Percentiles rank a stretch among this genome's conserved stretches.
Conservation (phyloP, 2,113 vertebrate species). For the Eonycteris spelaea region DNA sequence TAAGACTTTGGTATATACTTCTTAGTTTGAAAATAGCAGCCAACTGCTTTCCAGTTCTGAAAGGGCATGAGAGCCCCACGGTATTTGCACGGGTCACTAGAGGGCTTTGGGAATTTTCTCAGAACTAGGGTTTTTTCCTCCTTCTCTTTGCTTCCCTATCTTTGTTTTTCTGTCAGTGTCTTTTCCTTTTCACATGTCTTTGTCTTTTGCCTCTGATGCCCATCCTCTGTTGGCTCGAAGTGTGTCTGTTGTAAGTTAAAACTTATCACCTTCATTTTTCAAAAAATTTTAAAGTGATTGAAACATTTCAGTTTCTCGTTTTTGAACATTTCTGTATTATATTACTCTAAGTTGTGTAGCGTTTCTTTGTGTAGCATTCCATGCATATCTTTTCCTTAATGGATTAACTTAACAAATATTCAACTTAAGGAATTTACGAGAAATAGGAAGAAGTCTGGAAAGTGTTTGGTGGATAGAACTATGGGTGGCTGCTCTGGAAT, state of each 20-base stretch:
- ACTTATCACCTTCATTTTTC: not conserved
- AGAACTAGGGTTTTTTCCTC: not conserved
- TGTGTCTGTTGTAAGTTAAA: not conserved
- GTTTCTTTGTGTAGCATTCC: not conserved
- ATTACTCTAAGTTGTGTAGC: not conserved
- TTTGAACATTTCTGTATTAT: not conserved
- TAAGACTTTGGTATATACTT: not conserved
- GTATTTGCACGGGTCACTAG: not conserved
- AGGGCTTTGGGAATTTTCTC: not conserved
- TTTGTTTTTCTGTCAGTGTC: not conserved
- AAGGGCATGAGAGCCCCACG: not conserved
- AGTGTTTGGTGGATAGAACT: not conserved
- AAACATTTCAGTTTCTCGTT: constrained; percentile 29
- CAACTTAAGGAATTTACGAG: not conserved
- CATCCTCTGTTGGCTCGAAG: not conserved
- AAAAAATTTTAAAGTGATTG: not conserved
- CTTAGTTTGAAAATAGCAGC: not conserved
- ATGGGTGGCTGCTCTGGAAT: not conserved
- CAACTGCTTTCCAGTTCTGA: not conserved
- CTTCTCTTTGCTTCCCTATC: not conserved
- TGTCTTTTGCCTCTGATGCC: not conserved
- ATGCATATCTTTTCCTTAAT: not conserved
- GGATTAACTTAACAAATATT: not conserved
- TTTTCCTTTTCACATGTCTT: not conserved
- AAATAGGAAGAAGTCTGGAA: not conserved